These are phyloP conservation scores for Peromyscus attwateri DNA, from an alignment of 2,797 vertebrate genomes.

Conservation along the genomic window DNA sequence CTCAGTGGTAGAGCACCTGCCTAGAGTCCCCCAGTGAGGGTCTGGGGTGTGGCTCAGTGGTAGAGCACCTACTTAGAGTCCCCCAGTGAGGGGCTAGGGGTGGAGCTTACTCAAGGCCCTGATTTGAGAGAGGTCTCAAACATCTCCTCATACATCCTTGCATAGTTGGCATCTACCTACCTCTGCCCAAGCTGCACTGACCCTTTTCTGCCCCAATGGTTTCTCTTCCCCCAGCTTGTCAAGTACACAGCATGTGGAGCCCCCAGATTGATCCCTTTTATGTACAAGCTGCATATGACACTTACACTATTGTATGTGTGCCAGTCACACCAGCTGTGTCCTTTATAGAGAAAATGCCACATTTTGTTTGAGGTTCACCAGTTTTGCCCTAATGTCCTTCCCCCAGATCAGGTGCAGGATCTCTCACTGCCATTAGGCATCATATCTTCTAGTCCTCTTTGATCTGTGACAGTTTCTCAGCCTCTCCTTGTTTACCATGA, in stretches of 20 bases:
- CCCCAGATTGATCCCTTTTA: background rate
- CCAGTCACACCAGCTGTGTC: background rate
- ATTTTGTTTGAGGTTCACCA: background rate
- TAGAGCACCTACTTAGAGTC: background rate
- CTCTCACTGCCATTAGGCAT: background rate
- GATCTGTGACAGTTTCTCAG: background rate
- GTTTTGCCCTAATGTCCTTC: background rate
- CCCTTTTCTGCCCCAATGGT: background rate
- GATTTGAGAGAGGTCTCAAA: background rate
- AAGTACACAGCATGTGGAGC: accelerated
- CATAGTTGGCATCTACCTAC: no score
- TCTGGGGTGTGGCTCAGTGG: background rate
- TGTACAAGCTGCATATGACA: no score
- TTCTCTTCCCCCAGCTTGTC: background rate
- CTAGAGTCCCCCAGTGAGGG: background rate
- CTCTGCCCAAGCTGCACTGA: background rate
- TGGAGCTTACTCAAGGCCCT: background rate
- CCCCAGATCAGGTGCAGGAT: background rate
- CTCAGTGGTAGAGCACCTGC: background rate
- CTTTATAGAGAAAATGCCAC: background rate
- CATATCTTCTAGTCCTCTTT: background rate
- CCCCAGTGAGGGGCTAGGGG: background rate
- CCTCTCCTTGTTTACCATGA: background rate
- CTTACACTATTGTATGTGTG: accelerated
- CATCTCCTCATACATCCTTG: background rate